These are phyloP conservation scores for Patella caerulea DNA, from an alignment of 2,888 invertebrate genomes.

Conservation along the genomic window DNA sequence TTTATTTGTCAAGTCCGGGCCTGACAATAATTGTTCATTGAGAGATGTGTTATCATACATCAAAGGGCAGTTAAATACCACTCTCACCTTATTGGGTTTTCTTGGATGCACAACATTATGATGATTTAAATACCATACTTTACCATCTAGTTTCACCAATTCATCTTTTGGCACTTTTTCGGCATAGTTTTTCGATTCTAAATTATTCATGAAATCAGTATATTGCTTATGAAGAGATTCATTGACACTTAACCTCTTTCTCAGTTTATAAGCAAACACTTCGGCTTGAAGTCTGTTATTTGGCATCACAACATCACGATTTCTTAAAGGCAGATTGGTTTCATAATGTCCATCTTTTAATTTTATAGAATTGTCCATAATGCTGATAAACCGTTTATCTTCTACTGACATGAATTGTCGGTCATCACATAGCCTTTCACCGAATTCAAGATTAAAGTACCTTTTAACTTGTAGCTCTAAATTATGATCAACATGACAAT, in stretches of 20 bases:
- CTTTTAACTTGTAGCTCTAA: conserved; percentile 85
- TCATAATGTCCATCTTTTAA: conserved; percentile 22
- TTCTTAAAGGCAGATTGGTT: conserved; percentile 25
- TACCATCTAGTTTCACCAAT: not conserved
- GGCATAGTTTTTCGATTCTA: conserved; percentile 25
- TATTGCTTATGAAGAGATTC: conserved; percentile 20
- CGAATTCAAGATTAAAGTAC: conserved; percentile 63
- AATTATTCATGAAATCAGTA: conserved; percentile 19
- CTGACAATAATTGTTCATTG: conserved; percentile 32
- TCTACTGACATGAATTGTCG: conserved; percentile 86
- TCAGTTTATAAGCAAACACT: not conserved
- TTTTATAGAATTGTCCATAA: conserved; percentile 16
- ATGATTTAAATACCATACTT: conserved; percentile 25
- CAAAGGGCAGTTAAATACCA: conserved; percentile 39
- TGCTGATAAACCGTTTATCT: conserved; percentile 29
- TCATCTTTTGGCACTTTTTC: too few relatives aligned
- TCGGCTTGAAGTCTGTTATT: conserved; percentile 15
- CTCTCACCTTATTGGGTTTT: conserved; percentile 27
- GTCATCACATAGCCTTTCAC: conserved; percentile 78
- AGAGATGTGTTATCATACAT: conserved; percentile 23
- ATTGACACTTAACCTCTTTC: conserved; percentile 19
- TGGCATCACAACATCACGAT: not conserved
- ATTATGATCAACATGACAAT: conserved; percentile 77
- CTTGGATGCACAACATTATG: conserved; percentile 13
- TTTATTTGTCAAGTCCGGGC: conserved; percentile 31